These are phyloP conservation scores for Chaetorhynchus papuensis DNA, from an alignment of 2,113 vertebrate genomes.

Conservation along the genomic window DNA sequence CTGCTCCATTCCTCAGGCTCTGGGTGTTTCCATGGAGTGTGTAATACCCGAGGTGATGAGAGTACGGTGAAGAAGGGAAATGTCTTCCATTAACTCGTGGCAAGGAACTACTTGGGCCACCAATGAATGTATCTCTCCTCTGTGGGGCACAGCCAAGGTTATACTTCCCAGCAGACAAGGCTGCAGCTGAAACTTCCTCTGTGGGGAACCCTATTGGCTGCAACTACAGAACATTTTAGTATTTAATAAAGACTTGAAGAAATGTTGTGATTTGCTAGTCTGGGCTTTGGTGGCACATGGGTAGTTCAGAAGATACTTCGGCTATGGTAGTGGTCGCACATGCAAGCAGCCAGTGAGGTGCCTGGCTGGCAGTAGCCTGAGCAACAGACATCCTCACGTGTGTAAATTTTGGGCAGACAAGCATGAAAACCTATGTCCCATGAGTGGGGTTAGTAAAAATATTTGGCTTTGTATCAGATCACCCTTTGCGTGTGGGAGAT, in stretches of 20 bases:
- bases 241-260: background rate
- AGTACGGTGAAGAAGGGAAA: background rate
- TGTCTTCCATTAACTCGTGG: fast-evolving
- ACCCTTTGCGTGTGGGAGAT: background rate
- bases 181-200: background rate
- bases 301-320: background rate
- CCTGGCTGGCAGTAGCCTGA: background rate
- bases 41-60: fast-evolving
- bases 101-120: fast-evolving
- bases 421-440: background rate
- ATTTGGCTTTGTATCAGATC: background rate
- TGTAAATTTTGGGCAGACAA: background rate
- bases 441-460: background rate
- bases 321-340: fast-evolving
- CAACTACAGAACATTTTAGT: background rate
- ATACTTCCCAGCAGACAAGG: background rate
- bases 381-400: background rate
- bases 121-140: background rate
- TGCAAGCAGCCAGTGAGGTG: background rate
- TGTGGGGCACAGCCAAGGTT: background rate
- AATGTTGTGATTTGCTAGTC: background rate
- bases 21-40: background rate
- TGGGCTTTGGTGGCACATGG: background rate
- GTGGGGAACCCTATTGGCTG: background rate
- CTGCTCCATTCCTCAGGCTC: background rate